Evolutionary conservation across 2,888 invertebrate species (phyloP).

Genomic region (Stenoptilia bipunctidactyla): DNA sequence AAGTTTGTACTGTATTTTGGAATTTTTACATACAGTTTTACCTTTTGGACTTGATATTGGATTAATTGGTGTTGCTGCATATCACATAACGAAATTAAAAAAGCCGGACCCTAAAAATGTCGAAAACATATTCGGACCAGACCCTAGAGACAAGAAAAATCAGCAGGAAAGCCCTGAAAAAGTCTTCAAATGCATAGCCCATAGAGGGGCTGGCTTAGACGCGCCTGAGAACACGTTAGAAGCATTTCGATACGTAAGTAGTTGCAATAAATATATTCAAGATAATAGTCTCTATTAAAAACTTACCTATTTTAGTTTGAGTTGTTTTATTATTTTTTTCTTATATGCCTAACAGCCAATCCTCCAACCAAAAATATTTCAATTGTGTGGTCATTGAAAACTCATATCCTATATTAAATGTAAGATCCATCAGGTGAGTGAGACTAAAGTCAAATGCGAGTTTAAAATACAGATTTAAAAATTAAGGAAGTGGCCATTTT

Average conservation of each 20-base stretch:
- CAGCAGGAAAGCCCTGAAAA: slow-evolving; percentile 39
- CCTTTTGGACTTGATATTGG: slow-evolving; percentile 53
- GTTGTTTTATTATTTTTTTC: too few relatives aligned
- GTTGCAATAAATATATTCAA: too few relatives aligned
- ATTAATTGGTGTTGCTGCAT: slow-evolving; percentile 38
- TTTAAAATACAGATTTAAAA: too few relatives aligned
- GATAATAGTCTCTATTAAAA: too few relatives aligned
- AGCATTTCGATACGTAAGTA: slow-evolving; percentile 77
- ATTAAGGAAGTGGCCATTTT: too few relatives aligned
- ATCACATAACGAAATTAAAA: slow-evolving; percentile 41
- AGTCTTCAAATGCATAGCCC: slow-evolving; percentile 76
- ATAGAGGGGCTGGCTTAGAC: slow-evolving; percentile 81
- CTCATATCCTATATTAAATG: too few relatives aligned
- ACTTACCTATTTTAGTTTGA: too few relatives aligned
- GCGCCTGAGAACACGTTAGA: slow-evolving; percentile 85
- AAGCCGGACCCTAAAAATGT: slow-evolving; percentile 48
- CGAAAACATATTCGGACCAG: slow-evolving; percentile 66
- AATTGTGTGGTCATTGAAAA: too few relatives aligned
- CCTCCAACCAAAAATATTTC: too few relatives aligned
- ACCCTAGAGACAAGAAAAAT: slow-evolving; percentile 50
- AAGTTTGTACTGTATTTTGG: slow-evolving; percentile 31
- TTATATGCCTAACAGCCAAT: too few relatives aligned
- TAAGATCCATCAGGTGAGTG: too few relatives aligned
- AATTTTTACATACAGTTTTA: slow-evolving; percentile 44
- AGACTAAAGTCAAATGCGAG: too few relatives aligned